Percentiles rank a stretch among this genome's conserved stretches.
Evolutionary conservation across 2,113 vertebrate genomes (phyloP).

Genomic region (Thymallus thymallus): DNA sequence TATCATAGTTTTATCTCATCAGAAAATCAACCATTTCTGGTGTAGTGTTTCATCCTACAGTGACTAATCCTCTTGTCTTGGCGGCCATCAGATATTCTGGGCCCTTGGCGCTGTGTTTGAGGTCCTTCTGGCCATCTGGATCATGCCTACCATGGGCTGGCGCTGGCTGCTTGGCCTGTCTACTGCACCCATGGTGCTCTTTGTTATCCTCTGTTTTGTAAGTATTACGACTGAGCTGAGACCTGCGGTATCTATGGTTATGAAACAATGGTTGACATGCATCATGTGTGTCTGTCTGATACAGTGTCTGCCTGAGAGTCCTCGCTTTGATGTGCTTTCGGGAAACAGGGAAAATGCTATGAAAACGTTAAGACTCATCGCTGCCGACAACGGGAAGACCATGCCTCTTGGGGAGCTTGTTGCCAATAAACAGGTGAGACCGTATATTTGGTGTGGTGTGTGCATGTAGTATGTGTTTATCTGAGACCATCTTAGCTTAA

Average conservation of each 20-base stretch:
- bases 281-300: conserved; percentile 5
- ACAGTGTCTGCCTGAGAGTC: conserved; percentile 92
- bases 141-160: conserved; percentile 93
- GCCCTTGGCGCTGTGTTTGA: conserved; percentile 86
- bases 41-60: background rate
- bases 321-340: conserved; percentile 83
- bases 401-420: conserved; percentile 83
- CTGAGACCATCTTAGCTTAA: background rate
- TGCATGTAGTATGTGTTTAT: background rate
- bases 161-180: conserved; percentile 90
- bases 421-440: conserved; percentile 75
- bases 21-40: background rate
- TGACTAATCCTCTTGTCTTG: conserved; percentile 1
- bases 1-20: background rate
- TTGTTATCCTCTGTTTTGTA: conserved; percentile 82
- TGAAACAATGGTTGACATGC: background rate
- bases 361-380: conserved; percentile 81
- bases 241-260: background rate
- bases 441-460: background rate
- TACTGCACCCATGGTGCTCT: conserved; percentile 78
- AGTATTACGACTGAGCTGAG: conserved; percentile 55
- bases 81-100: conserved; percentile 83
- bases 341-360: conserved; percentile 84
- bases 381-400: conserved; percentile 81
- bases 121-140: conserved; percentile 82